phyloP scores from a whole-genome alignment of 2,888 invertebrate species.

The Villa cingulata region DNA sequence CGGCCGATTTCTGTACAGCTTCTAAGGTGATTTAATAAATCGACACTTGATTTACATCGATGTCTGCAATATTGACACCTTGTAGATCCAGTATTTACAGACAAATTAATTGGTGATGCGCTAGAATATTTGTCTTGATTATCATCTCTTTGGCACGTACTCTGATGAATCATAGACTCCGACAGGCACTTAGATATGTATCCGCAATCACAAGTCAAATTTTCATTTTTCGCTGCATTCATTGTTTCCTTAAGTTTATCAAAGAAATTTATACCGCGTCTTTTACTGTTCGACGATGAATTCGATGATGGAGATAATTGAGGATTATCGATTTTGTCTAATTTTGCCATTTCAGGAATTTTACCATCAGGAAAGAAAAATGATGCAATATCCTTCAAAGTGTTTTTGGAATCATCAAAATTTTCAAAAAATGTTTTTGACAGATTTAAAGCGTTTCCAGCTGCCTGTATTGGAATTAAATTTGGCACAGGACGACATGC shows the following conservation, averaged over 20 bases:
- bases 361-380: conserved; percentile 29
- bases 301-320: conserved; percentile 26
- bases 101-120: conserved; percentile 35
- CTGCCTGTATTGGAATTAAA: conserved; percentile 53
- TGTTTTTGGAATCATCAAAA: background rate
- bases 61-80: conserved; percentile 77
- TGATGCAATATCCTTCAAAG: conserved; percentile 43
- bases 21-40: conserved; percentile 60
- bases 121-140: conserved; percentile 21
- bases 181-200: conserved; percentile 68
- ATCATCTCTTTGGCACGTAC: conserved; percentile 43
- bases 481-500: conserved; percentile 55
- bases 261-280: conserved; percentile 55
- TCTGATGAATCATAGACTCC: conserved; percentile 67
- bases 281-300: conserved; percentile 19
- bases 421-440: conserved; percentile 29
- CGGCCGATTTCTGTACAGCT: conserved; percentile 47
- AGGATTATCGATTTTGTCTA: conserved; percentile 16
- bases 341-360: conserved; percentile 18
- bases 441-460: conserved; percentile 28
- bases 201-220: conserved; percentile 57
- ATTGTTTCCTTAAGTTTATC: conserved; percentile 66
- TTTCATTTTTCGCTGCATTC: conserved; percentile 49
- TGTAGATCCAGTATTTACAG: conserved; percentile 45
- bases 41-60: conserved; percentile 71